Percentiles rank a stretch among this genome's conserved stretches.
phyloP scores from a whole-genome alignment of 1,140 invertebrate genomes.

The Delia radicum region DNA sequence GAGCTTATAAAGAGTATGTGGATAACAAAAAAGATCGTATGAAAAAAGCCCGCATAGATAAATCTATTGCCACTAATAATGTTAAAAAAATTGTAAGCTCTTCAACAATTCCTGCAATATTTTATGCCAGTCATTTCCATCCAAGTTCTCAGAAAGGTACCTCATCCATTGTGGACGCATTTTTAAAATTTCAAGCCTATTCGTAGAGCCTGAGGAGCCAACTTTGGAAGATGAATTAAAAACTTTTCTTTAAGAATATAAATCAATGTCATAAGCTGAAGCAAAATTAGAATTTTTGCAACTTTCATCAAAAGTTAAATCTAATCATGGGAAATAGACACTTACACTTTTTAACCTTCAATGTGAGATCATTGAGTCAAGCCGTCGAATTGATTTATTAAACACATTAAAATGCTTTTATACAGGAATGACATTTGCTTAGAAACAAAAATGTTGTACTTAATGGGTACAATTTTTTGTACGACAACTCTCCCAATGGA shows the following conservation, averaged over 20 bases:
- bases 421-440: not conserved
- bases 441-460: no score
- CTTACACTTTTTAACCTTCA: not conserved
- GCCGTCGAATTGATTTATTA: not conserved
- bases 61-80: not conserved
- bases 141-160: not conserved
- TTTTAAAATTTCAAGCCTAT: not conserved
- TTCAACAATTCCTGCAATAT: not conserved
- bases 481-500: no score
- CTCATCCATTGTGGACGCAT: not conserved
- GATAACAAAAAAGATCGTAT: not conserved
- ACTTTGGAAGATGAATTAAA: not conserved
- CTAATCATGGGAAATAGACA: not conserved
- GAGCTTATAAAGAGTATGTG: not conserved
- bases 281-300: not conserved
- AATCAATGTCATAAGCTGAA: not conserved
- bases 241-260: not conserved
- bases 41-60: not conserved
- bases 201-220: not conserved
- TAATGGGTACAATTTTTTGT: no score
- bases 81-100: not conserved
- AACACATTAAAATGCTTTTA: not conserved
- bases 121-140: not conserved
- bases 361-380: not conserved
- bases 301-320: not conserved